Conservation (phyloP, 2,888 invertebrate genomes). For the Cantharis lateralis region DNA sequence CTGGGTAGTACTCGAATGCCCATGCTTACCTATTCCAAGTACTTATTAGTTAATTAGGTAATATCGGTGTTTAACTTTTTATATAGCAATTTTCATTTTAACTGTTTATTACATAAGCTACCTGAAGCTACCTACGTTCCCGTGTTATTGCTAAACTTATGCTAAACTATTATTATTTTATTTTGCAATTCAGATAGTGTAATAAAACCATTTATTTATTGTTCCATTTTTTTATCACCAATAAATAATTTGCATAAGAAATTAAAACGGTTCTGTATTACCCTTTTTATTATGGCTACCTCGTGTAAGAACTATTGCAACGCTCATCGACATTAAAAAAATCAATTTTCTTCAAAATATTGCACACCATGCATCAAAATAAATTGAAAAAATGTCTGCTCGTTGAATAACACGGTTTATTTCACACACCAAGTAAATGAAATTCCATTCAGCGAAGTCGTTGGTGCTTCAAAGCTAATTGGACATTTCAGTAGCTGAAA, state of each 20-base stretch:
- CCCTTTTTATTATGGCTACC: too few species aligned
- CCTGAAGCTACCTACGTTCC: background rate
- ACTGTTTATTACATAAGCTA: background rate
- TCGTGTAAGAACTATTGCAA: background rate
- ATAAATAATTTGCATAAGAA: background rate
- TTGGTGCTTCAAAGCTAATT: slow-evolving; percentile 4
- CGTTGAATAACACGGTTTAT: background rate
- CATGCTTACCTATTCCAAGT: background rate
- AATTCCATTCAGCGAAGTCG: background rate
- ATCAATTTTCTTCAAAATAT: background rate
- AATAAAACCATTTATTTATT: background rate
- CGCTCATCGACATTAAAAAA: background rate
- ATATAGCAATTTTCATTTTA: background rate
- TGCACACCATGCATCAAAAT: background rate
- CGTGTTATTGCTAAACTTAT: background rate
- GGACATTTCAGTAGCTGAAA: slow-evolving; percentile 4
- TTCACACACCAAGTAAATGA: background rate
- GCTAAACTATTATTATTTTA: background rate
- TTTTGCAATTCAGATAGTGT: background rate
- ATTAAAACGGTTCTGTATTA: background rate
- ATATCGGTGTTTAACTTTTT: background rate
- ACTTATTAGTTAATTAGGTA: background rate
- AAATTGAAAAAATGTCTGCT: background rate
- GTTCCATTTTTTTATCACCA: background rate
- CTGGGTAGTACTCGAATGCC: background rate